Evolutionary conservation across 2,113 vertebrate species (phyloP), one percentile per base, ranked within the genome.

Genomic region (Hydropotes inermis): DNA sequence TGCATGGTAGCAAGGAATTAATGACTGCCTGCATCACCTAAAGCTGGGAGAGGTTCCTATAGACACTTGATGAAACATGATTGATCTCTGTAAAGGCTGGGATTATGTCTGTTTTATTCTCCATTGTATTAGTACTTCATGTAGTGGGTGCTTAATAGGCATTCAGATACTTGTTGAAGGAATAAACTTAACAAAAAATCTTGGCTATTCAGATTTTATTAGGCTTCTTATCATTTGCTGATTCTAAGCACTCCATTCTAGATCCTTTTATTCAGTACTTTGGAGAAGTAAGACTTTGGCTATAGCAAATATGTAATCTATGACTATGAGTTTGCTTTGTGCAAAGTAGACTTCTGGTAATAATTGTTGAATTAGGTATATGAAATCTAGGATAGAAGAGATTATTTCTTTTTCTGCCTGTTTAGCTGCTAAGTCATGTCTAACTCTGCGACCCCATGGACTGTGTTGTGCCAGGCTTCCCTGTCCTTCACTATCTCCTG

Each of bases 111-210:
- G 13, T 64, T 45, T 93, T 88, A n/a, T 74, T 78, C 79, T 21
- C 28, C 4, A 33, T 70, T 93, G 36, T 95, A 60, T 94, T 96
- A 55, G 19, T 30, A 78, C 39, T 12, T 67, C 70, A 67, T 19
- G n/a, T 45, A 55, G 39, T 94, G 30, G 36, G 15, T 89, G 13
- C 3, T 67, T 67, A 30, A 28, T 87, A 60, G 67, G 36, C 36
- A 89, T 83, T 91, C 30, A 91, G 6, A 82, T 95, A 76, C 86
- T 97, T 97, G 50, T 61, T 96, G 27, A 74, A 96, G 54, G 45
- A 88, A 36, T 78, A 87, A 91, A 67, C 61, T 14, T 83, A 85
- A 78, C 10, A 91, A 88, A 36, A 39, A 17, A 36, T 82, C 89
- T 58, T 28, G 95, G 70, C 57, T 91, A 27, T 15, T 91, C 47